phyloP scores from a whole-genome alignment of 2,113 vertebrate genomes.

The Dromiciops gliroides region DNA sequence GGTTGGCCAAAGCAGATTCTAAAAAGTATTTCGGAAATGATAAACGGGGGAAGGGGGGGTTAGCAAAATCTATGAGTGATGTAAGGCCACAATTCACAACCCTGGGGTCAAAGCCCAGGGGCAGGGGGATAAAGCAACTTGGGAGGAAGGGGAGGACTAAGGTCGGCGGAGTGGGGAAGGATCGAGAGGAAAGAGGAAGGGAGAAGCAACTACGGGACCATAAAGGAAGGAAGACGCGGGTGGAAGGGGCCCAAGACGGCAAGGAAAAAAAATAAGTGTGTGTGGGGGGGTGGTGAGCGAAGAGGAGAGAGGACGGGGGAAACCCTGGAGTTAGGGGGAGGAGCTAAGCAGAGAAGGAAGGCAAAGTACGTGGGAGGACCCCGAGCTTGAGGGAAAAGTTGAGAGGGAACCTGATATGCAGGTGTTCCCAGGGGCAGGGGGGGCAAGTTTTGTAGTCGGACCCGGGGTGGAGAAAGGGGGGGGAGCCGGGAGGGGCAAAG shows the following conservation, averaged over 20 bases:
- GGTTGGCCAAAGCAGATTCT: constrained; percentile 15
- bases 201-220: background rate
- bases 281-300: background rate
- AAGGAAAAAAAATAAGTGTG: background rate
- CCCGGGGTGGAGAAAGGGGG: constrained; percentile 29
- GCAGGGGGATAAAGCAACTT: constrained; percentile 12
- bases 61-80: background rate
- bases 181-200: background rate
- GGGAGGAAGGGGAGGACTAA: constrained; percentile 27
- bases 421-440: constrained; percentile 20
- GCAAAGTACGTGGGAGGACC: constrained; percentile 50
- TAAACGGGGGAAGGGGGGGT: constrained; percentile 7
- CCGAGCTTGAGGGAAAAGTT: constrained; percentile 8
- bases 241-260: constrained; percentile 4
- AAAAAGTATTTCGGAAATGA: constrained; percentile 1
- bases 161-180: constrained; percentile 22
- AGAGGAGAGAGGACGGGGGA: constrained; percentile 10
- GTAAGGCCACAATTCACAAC: constrained; percentile 21
- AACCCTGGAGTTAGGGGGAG: constrained; percentile 62
- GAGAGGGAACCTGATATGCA: constrained; percentile 44
- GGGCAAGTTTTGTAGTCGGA: constrained; percentile 57
- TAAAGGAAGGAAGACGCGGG: background rate
- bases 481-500: constrained; percentile 1
- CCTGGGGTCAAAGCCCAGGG: constrained; percentile 14
- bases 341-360: constrained; percentile 62